Evolutionary conservation across 2,888 invertebrate species (phyloP), one percentile per base, ranked within the genome.

Genomic region (Amiota communis): DNA sequence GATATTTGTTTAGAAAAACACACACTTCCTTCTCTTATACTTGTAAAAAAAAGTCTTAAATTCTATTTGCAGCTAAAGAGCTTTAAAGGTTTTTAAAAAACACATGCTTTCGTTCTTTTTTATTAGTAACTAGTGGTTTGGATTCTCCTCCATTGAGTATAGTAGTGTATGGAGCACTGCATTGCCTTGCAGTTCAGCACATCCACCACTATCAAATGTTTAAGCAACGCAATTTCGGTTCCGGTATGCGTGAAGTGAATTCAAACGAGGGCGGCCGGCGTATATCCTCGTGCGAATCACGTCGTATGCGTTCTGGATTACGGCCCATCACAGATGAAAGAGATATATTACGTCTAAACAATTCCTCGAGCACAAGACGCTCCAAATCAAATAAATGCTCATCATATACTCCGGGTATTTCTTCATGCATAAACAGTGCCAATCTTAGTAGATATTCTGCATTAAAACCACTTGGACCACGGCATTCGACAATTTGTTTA

Each of bases 381-480:
- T 97, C 97, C 79, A 97, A 89, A 0, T 92, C 92, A 88, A 94
- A 95, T 61, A 97, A 89, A 89, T 97, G 97, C 46, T 93, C 92
- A 86, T 97, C 97, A 63, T 92, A 87, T 0, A 95, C 96, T 63
- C 93, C 90, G 0, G 96, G 95, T 36, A 95, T 93, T 87, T 95
- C 93, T 51, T 93, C 92, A 78, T 94, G 92, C 94, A 97, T 94
- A 81, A 96, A 96, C 73, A 93, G 92, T 0, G 96, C 96, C 85
- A 98, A 73, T n/a, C 93, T 93, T 76, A 97, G 90, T 8, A 98
- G 91, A 89, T 98, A 98, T 89, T 98, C 98, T 15, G 93, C 94
- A 88, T 98, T 98, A 75, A 95, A 93, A 0, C 98, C 98, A 78
- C 96, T 95, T 0, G 95, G 93, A 0, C 98, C 98, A 13, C 92